A percentile compares a stretch with the other conserved stretches of the same genome.
Evolutionary conservation across 1,140 invertebrate genomes (phyloP).

Genomic region (Drosophila nigrodunni): DNA sequence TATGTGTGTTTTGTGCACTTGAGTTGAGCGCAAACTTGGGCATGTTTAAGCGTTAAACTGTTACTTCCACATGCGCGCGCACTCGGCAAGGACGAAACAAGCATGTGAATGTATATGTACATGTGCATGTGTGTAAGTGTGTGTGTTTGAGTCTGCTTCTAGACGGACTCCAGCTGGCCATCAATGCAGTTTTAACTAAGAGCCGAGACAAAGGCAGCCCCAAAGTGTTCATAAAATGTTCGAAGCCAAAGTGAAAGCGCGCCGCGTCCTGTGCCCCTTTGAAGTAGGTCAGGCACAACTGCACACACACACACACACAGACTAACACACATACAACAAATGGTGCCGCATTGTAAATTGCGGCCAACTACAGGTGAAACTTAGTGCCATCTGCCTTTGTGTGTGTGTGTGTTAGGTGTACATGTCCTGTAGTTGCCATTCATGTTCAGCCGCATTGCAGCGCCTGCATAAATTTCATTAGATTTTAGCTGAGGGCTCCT

Average conservation of each 20-base stretch:
- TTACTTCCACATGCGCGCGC: constrained; percentile 73
- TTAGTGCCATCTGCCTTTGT: constrained; percentile 44
- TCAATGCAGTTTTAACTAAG: constrained; percentile 67
- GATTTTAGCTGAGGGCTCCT: constrained; percentile 66
- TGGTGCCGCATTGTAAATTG: constrained; percentile 50
- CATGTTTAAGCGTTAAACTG: constrained; percentile 81
- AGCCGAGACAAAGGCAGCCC: constrained; percentile 75
- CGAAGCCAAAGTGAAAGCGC: constrained; percentile 45
- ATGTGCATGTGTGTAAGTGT: not conserved
- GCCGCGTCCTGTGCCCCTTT: constrained; percentile 21
- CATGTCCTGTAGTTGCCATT: constrained; percentile 57
- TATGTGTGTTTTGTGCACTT: constrained; percentile 36
- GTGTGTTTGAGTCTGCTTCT: not conserved
- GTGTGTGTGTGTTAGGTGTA: constrained; percentile 17
- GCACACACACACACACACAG: constrained; percentile 45
- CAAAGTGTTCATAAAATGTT: constrained; percentile 75
- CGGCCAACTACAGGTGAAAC: constrained; percentile 63
- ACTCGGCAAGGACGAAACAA: constrained; percentile 10
- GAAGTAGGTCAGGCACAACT: constrained; percentile 63
- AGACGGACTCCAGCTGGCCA: constrained; percentile 65
- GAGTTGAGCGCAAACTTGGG: constrained; percentile 66
- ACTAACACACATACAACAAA: constrained; percentile 23
- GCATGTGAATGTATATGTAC: not conserved
- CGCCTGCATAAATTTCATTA: constrained; percentile 81
- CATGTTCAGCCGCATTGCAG: constrained; percentile 76